These are phyloP conservation scores for Phylloscopus trochilus DNA, from an alignment of 2,113 vertebrate species.

Conservation along the genomic window DNA sequence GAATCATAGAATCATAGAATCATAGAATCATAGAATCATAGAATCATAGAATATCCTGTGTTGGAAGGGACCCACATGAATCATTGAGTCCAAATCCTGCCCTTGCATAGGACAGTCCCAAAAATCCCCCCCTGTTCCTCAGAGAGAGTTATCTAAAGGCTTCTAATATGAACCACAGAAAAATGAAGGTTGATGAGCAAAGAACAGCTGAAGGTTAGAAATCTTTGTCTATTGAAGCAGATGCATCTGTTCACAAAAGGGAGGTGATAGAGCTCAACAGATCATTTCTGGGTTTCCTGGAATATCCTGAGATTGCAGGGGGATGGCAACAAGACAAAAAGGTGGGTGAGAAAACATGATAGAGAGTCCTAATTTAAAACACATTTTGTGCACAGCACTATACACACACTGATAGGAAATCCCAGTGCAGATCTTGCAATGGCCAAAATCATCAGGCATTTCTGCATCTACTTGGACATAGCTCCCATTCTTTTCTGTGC, in stretches of 20 bases:
- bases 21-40: not conserved
- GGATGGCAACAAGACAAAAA: not conserved
- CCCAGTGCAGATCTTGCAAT: not conserved
- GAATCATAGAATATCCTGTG: not conserved
- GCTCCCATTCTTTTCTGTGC: not conserved
- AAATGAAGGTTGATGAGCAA: not conserved
- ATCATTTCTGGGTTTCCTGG: not conserved
- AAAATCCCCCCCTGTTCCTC: not conserved
- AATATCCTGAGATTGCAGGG: not conserved
- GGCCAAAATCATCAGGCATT: not conserved
- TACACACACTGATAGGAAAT: not conserved
- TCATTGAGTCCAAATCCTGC: not conserved
- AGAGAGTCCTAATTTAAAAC: not conserved
- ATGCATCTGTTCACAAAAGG: not conserved
- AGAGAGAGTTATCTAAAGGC: not conserved
- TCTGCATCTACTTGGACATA: not conserved
- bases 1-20: not conserved
- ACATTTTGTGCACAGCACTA: rapidly evolving
- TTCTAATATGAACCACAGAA: not conserved
- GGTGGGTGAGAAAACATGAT: not conserved
- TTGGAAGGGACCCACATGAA: not conserved
- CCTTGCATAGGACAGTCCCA: not conserved
- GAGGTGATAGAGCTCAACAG: not conserved
- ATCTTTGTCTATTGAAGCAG: not conserved
- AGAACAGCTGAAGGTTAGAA: not conserved